Evolutionary conservation across 1,140 invertebrate genomes (phyloP).

Genomic region (Hesperophylax magnus): DNA sequence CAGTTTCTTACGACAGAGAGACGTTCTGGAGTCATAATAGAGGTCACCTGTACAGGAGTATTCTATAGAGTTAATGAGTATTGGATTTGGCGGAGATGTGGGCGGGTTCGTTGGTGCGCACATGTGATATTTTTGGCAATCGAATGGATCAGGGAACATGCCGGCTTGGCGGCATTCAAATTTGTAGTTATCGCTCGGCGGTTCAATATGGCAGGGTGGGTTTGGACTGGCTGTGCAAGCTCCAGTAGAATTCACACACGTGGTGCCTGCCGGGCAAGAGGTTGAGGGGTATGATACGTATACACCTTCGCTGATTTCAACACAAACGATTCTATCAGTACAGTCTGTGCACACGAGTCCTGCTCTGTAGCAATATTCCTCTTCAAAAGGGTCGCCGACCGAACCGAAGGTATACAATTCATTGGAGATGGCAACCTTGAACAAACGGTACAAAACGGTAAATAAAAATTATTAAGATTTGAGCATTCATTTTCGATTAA

Average conservation of each 20-base stretch:
- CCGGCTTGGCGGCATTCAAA: slow-evolving; percentile 54
- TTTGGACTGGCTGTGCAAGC: slow-evolving; percentile 34
- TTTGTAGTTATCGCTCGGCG: background rate
- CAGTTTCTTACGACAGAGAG: slow-evolving; percentile 10
- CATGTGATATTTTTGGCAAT: slow-evolving; percentile 65
- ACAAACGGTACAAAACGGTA: no score
- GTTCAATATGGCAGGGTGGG: background rate
- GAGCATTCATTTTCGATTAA: no score
- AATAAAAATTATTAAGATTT: no score
- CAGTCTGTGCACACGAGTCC: slow-evolving; percentile 43
- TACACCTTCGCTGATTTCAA: background rate
- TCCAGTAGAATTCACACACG: slow-evolving; percentile 21
- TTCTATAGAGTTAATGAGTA: background rate
- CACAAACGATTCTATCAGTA: background rate
- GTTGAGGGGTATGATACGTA: background rate
- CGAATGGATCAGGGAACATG: slow-evolving; percentile 64
- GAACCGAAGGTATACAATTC: background rate
- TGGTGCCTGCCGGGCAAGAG: background rate
- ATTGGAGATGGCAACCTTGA: background rate
- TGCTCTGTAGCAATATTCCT: slow-evolving; percentile 13
- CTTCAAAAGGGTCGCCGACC: background rate
- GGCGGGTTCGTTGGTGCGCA: slow-evolving; percentile 58
- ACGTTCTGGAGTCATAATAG: slow-evolving; percentile 32
- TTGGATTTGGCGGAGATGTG: background rate
- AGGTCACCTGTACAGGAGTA: slow-evolving; percentile 1